Percentiles rank a stretch among this genome's conserved stretches.
phyloP scores from a whole-genome alignment of 2,888 invertebrate species.

The Ophioninae sp. region DNA sequence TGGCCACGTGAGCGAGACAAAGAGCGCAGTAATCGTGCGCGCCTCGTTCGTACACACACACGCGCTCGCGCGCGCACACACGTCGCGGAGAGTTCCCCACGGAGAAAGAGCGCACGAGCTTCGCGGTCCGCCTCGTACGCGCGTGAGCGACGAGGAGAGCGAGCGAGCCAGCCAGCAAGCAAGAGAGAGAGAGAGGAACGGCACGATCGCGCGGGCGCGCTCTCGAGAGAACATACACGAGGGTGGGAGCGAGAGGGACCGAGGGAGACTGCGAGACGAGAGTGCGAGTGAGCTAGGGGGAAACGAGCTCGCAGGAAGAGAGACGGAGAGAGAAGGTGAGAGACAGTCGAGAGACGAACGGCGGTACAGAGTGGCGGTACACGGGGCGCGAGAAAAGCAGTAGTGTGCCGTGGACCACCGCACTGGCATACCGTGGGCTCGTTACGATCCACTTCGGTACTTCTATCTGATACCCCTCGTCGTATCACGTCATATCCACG shows the following conservation, averaged over 20 bases:
- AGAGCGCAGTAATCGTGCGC: constrained; percentile 70
- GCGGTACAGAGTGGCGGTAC: constrained; percentile 83
- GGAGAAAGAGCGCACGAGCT: constrained; percentile 64
- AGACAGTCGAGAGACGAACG: constrained; percentile 83
- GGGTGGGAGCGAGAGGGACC: constrained; percentile 63
- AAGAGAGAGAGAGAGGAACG: constrained; percentile 48
- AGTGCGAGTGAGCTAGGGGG: constrained; percentile 66
- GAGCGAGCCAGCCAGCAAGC: constrained; percentile 34
- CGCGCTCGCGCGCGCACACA: not conserved
- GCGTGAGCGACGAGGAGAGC: constrained; percentile 37
- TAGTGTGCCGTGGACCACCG: constrained; percentile 87
- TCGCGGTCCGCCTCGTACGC: constrained; percentile 58
- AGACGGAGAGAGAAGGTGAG: constrained; percentile 61
- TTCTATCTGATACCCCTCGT: constrained; percentile 70
- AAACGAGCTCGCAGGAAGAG: constrained; percentile 58
- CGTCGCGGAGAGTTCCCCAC: constrained; percentile 57
- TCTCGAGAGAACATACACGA: constrained; percentile 47
- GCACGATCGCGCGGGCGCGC: constrained; percentile 51
- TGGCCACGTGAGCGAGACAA: constrained; percentile 70
- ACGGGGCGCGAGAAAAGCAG: constrained; percentile 84
- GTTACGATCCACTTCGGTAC: constrained; percentile 78
- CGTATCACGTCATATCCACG: constrained; percentile 75
- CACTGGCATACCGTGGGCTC: constrained; percentile 81
- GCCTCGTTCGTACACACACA: constrained; percentile 68
- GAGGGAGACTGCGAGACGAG: constrained; percentile 60